Base-by-base conservation (phyloP, 2,113 vertebrate genomes). In the Sylvietta virens region DNA sequence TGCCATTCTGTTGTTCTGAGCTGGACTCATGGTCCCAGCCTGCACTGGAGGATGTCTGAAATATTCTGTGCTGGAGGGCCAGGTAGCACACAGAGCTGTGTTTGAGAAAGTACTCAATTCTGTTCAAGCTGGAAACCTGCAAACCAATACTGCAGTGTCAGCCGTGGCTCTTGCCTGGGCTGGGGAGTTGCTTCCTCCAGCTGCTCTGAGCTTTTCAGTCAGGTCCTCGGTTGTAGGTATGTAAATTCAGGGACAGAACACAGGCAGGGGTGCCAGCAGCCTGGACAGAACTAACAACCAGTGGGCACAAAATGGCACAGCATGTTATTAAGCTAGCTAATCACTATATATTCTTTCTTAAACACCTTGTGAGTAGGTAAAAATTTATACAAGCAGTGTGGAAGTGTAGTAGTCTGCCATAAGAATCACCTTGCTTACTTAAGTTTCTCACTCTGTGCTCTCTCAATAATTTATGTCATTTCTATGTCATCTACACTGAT, bases 161-260 rank as follows among this genome's bases (percentile, higher is more conserved):
- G 51, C 64, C 9, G 1, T 0, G 1, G 35, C 73, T 70, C 47
- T 70, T 2, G 1, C 39, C 19, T 51, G 15, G 21, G 40, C 53
- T 83, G 67, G 15, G 40, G 22, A 73, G 45, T 42, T 61, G 42
- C 72, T 86, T 48, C 28, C 40, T 77, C 39, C 64, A 42, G 70
- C 64, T 78, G 23, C 71, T 56, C 61, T 0, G 0, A 53, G 60
- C 33, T 62, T 61, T 81, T 48, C 54, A 45, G 58, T 50, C 28
- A 39, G 80, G 26, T 70, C 64, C 50, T 86, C 35, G 9, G 31
- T 13, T 7, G 0, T 2, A 48, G 20, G 40, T 61, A 8, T 0
- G 0, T 37, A 37, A 33, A 22, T 66, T 78, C 65, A 78, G 67
- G 18, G 45, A 57, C 35, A 80, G 57, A 91, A 40, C 28, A 33